Evolutionary conservation across 2,113 vertebrate species (phyloP), one percentile per base, ranked within the genome.

Genomic region (Melanerpes aurifrons): DNA sequence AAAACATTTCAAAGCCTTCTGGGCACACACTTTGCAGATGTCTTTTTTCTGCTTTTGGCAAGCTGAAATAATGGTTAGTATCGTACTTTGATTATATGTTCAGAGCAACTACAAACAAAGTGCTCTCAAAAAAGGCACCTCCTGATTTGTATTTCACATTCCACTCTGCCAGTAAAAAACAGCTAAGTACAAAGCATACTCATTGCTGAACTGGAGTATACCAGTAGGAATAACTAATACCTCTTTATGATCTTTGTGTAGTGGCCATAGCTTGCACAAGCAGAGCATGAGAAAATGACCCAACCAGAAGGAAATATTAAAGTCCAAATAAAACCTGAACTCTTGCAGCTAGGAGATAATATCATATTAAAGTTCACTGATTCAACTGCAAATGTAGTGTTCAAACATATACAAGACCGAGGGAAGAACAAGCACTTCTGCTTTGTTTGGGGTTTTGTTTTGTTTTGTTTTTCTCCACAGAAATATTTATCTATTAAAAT

Each of bases 281-380:
- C 64, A 69, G 6, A 73, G 6, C 32, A 28, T 3, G 15, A 86
- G 32, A 53, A 69, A 76, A 75, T 21, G 32, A 66, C 14, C 28
- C n/a, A 50, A 20, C 4, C 70, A 25, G 63, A 86, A 50, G 31
- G 37, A 66, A 78, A 72, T 19, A 35, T 0, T 0, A 7, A 73
- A 87, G 26, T 40, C 25, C 37, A 84, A 62, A 79, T 15, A 62
- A 40, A 57, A 85, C 32, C 25, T 48, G 50, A 72, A 50, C 15
- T 87, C 50, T 57, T n/a, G 20, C 9, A 71, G 53, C 20, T 45
- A 74, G 47, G 18, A 92, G 35, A 45, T 2, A 58, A 50, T 6
- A 58, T 10, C 1, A 0, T 25, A 57, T 43, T 21, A 31, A 40
- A 1, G 1, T 37, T 69, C 67, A 68, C 48, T 16, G 31, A 17